Percentiles rank a stretch among this genome's conserved stretches.
These are phyloP conservation scores for Drosophila eugracilis DNA, from an alignment of 1,140 invertebrate species.

Conservation along the genomic window DNA sequence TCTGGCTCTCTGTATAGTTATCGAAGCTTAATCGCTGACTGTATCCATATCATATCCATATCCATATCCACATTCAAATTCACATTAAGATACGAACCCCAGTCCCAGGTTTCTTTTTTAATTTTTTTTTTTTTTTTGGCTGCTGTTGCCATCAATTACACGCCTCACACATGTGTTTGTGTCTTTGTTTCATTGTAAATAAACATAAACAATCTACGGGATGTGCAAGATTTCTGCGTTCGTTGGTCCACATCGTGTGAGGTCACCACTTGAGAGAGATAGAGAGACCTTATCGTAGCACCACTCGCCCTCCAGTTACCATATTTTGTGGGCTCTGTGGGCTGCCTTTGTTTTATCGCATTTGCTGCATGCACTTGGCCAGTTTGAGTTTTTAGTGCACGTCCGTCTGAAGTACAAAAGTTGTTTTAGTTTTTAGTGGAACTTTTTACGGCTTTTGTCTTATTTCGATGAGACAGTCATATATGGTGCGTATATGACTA, in stretches of 20 bases:
- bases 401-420: constrained; percentile 43
- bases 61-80: constrained; percentile 20
- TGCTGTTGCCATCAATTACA: constrained; percentile 13
- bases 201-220: no score
- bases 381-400: constrained; percentile 58
- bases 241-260: constrained; percentile 60
- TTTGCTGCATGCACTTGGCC: constrained; percentile 39
- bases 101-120: no score
- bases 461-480: constrained; percentile 28
- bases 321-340: neutral
- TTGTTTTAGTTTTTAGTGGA: constrained; percentile 15
- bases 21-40: constrained; percentile 15
- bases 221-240: constrained; percentile 51
- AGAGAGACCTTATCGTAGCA: constrained; percentile 58
- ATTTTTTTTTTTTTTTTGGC: neutral
- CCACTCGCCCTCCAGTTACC: constrained; percentile 8
- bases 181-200: constrained; percentile 8
- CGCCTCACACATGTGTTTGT: constrained; percentile 11
- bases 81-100: constrained; percentile 33
- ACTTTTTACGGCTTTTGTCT: constrained; percentile 34
- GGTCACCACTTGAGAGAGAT: constrained; percentile 49
- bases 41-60: constrained; percentile 5
- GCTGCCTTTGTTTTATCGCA: constrained; percentile 30
- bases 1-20: constrained; percentile 1
- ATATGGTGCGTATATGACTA: constrained; percentile 34